These are phyloP conservation scores for Eretmocerus hayati DNA, from an alignment of 2,888 invertebrate genomes.

Conservation along the genomic window DNA sequence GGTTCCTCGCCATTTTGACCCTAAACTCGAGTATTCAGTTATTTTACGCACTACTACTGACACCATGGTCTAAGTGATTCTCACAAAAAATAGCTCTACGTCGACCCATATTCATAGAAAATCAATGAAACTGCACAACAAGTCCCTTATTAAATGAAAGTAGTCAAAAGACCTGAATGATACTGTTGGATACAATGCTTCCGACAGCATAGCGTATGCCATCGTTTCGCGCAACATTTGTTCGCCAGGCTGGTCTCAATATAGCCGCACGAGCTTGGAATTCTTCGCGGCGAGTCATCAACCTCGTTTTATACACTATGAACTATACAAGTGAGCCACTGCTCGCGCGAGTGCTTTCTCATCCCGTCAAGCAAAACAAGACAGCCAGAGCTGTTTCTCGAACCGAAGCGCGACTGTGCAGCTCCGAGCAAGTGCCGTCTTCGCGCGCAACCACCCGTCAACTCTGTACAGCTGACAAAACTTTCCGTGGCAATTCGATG, in stretches of 20 bases:
- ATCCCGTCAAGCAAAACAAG: conserved; percentile 6
- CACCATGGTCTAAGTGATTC: too few relatives aligned
- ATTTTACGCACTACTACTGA: too few relatives aligned
- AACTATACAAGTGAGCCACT: background rate
- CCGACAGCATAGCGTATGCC: too few relatives aligned
- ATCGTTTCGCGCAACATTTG: background rate
- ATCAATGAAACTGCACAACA: too few relatives aligned
- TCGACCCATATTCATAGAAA: too few relatives aligned
- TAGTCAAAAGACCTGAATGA: too few relatives aligned
- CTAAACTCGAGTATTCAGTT: too few relatives aligned
- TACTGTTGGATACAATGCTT: too few relatives aligned
- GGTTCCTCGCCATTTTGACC: too few relatives aligned
- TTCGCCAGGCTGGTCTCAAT: conserved; percentile 5
- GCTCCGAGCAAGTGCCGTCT: conserved; percentile 1
- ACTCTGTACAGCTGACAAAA: background rate
- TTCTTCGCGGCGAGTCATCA: conserved; percentile 2
- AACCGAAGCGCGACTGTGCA: background rate
- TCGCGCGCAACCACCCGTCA: background rate
- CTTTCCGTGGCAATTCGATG: background rate
- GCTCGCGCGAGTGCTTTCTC: conserved; percentile 1
- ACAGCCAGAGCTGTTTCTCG: background rate
- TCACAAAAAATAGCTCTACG: too few relatives aligned
- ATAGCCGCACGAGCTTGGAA: background rate
- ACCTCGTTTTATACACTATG: conserved; percentile 3
- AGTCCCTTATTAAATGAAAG: too few relatives aligned